These are phyloP conservation scores for Todiramphus saurophagus DNA, from an alignment of 2,113 vertebrate species.

Conservation along the genomic window DNA sequence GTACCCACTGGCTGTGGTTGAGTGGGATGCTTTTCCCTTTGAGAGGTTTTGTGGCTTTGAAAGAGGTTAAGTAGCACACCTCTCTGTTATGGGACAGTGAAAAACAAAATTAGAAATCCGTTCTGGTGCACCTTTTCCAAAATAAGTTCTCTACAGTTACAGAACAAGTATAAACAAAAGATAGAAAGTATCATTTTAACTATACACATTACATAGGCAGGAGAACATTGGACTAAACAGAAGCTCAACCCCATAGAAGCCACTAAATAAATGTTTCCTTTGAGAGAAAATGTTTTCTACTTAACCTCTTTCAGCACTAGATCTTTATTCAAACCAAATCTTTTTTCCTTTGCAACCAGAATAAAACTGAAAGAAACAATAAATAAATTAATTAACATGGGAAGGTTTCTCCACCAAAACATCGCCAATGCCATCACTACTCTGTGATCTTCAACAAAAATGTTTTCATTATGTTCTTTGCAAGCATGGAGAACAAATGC, in stretches of 20 bases:
- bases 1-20: neutral
- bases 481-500: neutral
- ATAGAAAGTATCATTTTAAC: neutral
- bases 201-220: neutral
- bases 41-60: neutral
- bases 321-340: neutral
- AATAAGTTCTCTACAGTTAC: neutral
- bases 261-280: neutral
- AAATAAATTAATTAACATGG: neutral
- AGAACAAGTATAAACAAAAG: neutral
- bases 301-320: neutral
- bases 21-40: neutral
- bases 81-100: neutral
- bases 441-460: neutral
- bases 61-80: neutral
- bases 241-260: neutral
- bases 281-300: neutral
- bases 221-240: neutral
- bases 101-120: neutral
- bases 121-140: neutral
- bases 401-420: neutral
- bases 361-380: neutral
- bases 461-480: neutral
- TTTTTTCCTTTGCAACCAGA: neutral
- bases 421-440: neutral